These are phyloP conservation scores for Echiichthys vipera DNA, from an alignment of 2,797 vertebrate genomes.

Conservation along the genomic window DNA sequence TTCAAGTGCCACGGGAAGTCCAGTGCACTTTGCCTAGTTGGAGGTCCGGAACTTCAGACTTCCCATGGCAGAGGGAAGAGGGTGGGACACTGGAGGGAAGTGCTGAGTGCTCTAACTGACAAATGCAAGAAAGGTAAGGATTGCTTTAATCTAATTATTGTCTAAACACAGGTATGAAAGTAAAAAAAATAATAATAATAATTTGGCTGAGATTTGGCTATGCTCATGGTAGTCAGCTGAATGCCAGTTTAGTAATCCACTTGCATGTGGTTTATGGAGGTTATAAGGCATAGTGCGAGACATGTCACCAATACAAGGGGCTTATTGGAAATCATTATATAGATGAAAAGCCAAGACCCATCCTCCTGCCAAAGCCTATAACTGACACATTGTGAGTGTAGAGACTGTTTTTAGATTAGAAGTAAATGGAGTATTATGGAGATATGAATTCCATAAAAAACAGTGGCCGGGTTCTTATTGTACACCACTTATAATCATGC, in stretches of 20 bases:
- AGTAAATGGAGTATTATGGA: not conserved
- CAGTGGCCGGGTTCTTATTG: not conserved
- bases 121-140: too few relatives aligned
- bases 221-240: constrained; percentile 17
- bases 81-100: too few relatives aligned
- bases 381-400: not conserved
- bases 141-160: constrained; percentile 12
- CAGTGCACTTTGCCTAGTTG: too few relatives aligned
- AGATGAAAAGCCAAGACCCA: constrained; percentile 20
- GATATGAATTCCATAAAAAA: not conserved
- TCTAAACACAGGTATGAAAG: not conserved
- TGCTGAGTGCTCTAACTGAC: too few relatives aligned
- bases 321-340: constrained; percentile 55
- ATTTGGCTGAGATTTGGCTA: constrained; percentile 20
- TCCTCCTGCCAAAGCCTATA: constrained; percentile 23
- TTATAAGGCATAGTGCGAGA: constrained; percentile 43
- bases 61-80: too few relatives aligned
- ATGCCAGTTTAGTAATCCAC: constrained; percentile 57
- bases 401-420: not conserved
- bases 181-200: not conserved
- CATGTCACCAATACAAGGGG: constrained; percentile 49
- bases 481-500: not conserved
- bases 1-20: too few relatives aligned
- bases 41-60: too few relatives aligned
- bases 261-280: constrained; percentile 50